Base-by-base conservation (phyloP, 2,888 invertebrate genomes). In the Cephus sareptanus region DNA sequence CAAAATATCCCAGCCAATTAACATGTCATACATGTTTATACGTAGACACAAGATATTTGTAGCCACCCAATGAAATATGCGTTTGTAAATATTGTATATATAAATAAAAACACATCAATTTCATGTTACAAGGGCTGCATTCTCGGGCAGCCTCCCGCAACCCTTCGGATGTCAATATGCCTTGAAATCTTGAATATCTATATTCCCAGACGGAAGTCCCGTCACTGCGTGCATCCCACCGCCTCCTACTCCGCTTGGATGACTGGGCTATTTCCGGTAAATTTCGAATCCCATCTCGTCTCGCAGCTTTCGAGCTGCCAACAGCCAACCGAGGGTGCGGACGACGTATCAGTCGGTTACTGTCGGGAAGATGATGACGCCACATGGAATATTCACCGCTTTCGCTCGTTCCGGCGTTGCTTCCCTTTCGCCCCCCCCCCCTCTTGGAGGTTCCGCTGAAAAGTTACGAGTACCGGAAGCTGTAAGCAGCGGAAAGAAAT, bases 11-110 rank as follows among this genome's bases (percentile, higher is more conserved):
- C 37, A 40, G 37, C 37, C 37, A 40, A 15, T 40, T 74, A 76
- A 76, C 77, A 78, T 79, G 76, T 80, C 82, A 75, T 81, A 79
- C 81, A 85, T 79, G 83, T 84, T 87, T 80, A 84, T 87, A 83
- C 85, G 86, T 86, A 40, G 13, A 40, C 37, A 86, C 85, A 81
- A 86, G 85, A 86, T 85, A 87, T 88, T 87, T 87, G 86, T 87
- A 89, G 81, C 83, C 83, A 86, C 80, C 82, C 82, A 84, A 88
- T 84, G 85, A 85, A 83, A 83, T 86, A 88, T 86, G 81, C 85
- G 84, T 87, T 89, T 90, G 90, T 90, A 90, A 88, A 90, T 90
- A 90, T 88, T 90, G 90, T 90, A 90, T 85, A 90, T 89, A 90
- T 89, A 90, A 90, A 90, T 88, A 87, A 89, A 89, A 90, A 75